A percentile compares a stretch with the other conserved stretches of the same genome.
phyloP scores from a whole-genome alignment of 2,888 invertebrate genomes.

The Volucella inanis region DNA sequence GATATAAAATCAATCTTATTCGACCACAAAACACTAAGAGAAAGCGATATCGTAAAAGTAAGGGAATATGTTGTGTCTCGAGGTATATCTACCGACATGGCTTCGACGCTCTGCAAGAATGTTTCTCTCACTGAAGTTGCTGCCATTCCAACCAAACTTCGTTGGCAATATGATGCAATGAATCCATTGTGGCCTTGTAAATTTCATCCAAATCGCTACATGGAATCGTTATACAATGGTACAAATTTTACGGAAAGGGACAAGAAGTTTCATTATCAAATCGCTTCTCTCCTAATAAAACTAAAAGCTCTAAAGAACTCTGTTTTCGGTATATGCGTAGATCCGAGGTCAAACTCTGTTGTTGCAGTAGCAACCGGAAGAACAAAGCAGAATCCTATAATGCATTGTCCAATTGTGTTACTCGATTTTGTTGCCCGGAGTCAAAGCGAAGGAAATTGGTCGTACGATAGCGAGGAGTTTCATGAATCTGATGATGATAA shows the following conservation, averaged over 20 bases:
- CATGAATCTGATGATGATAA: conserved; percentile 78
- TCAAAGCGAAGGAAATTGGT: conserved; percentile 89
- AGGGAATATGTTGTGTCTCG: background rate
- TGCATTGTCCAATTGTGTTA: conserved; percentile 93
- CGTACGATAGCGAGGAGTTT: conserved; percentile 78
- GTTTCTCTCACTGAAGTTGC: conserved; percentile 86
- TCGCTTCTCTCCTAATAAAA: conserved; percentile 84
- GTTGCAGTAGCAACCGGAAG: conserved; percentile 86
- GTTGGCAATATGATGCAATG: conserved; percentile 86
- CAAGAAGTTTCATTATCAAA: conserved; percentile 84
- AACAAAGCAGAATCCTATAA: conserved; percentile 86
- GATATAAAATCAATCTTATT: conserved; percentile 4
- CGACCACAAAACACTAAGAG: background rate
- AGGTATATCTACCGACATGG: conserved; percentile 60
- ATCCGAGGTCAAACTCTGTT: conserved; percentile 87
- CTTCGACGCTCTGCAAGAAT: conserved; percentile 78
- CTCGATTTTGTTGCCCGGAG: conserved; percentile 92
- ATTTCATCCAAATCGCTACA: conserved; percentile 90
- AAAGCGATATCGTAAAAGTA: background rate
- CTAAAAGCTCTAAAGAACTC: conserved; percentile 78
- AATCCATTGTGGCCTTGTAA: conserved; percentile 90
- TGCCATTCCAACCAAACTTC: conserved; percentile 85
- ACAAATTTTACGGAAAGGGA: conserved; percentile 85
- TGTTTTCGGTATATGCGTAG: conserved; percentile 87
- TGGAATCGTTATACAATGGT: conserved; percentile 87